A percentile compares a stretch with the other conserved stretches of the same genome.
Conservation (phyloP, 2,888 invertebrate genomes). For the Gryllus longicercus region DNA sequence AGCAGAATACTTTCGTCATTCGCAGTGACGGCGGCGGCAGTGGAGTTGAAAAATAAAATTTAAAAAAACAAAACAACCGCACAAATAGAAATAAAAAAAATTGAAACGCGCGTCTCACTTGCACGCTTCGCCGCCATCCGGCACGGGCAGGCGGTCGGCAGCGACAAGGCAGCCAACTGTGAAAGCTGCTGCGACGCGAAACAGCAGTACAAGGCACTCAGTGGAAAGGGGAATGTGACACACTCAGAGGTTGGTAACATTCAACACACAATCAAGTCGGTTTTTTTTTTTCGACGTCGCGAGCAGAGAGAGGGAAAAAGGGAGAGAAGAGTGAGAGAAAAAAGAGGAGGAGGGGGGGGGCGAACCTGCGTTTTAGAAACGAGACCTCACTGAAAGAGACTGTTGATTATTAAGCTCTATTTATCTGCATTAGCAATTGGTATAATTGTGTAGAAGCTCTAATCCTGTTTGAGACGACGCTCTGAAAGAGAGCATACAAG, state of each 20-base stretch:
- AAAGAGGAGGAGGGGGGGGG: too few relatives aligned
- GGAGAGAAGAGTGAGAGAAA: not conserved
- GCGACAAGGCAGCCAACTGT: not conserved
- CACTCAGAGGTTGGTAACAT: too few relatives aligned
- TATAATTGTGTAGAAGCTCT: not conserved
- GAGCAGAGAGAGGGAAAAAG: not conserved
- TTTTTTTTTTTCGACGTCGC: too few relatives aligned
- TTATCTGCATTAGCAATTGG: slow-evolving; percentile 1
- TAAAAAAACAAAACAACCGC: not conserved
- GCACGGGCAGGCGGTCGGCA: not conserved
- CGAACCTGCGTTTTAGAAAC: too few relatives aligned
- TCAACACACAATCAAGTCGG: too few relatives aligned
- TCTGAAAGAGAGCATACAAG: too few relatives aligned
- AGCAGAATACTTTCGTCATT: not conserved
- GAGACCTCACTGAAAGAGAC: not conserved
- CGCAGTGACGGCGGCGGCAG: not conserved
- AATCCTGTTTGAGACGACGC: not conserved
- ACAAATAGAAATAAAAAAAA: not conserved
- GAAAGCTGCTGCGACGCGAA: not conserved
- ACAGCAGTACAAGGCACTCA: not conserved
- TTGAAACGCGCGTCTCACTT: not conserved
- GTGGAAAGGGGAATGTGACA: too few relatives aligned
- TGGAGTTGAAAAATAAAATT: too few relatives aligned
- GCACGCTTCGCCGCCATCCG: not conserved
- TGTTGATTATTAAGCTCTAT: slow-evolving; percentile 17